Evolutionary conservation across 1,140 invertebrate genomes (phyloP).

Genomic region (Telenomus remus): DNA sequence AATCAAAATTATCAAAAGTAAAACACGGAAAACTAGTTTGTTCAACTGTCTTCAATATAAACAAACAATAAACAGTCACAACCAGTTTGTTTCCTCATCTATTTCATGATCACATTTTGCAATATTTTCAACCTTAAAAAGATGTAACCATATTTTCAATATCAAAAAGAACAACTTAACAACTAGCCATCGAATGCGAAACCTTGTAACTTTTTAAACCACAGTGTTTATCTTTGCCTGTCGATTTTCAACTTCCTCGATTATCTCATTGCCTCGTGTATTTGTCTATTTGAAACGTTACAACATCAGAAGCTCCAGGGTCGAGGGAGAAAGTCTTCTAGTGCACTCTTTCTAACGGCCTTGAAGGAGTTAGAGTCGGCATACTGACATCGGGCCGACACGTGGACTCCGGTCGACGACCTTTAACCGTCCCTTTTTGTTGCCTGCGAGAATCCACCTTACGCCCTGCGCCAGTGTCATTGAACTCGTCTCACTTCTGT

Average conservation of each 20-base stretch:
- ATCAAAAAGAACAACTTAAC: too few species aligned
- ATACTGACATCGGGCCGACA: conserved; percentile 35
- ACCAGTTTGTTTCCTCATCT: too few species aligned
- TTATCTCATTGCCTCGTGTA: conserved; percentile 10
- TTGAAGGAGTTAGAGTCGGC: conserved; percentile 44
- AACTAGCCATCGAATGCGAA: too few species aligned
- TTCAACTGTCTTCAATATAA: too few species aligned
- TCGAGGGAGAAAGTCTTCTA: conserved; percentile 39
- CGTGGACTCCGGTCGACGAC: conserved; percentile 41
- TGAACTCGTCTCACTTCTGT: conserved; percentile 13
- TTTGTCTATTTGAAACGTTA: conserved; percentile 25
- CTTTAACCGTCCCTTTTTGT: conserved; percentile 34
- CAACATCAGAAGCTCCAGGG: conserved; percentile 8
- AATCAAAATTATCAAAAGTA: too few species aligned
- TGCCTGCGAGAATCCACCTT: conserved; percentile 37
- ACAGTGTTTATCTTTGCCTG: neutral
- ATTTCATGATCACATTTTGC: too few species aligned
- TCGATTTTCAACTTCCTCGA: conserved; percentile 1
- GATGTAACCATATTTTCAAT: too few species aligned
- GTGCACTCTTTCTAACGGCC: conserved; percentile 48
- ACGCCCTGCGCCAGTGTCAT: conserved; percentile 31
- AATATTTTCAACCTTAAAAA: too few species aligned
- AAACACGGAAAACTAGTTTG: too few species aligned
- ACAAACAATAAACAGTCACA: too few species aligned
- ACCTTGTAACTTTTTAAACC: neutral